These are phyloP conservation scores for Idaea aversata DNA, from an alignment of 2,888 invertebrate genomes.

Conservation along the genomic window DNA sequence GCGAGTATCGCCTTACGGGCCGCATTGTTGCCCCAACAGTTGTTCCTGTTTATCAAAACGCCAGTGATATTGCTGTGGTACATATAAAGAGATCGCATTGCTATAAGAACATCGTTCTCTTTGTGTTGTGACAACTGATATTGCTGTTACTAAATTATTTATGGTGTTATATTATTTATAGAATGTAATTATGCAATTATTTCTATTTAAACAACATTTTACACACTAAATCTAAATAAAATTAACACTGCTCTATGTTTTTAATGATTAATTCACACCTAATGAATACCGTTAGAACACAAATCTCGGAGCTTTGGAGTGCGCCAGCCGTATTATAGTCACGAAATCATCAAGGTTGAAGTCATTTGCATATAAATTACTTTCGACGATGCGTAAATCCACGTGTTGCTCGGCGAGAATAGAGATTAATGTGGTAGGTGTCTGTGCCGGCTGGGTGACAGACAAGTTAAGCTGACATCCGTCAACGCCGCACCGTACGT, in stretches of 20 bases:
- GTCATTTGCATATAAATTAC: conserved; percentile 79
- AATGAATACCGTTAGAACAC: conserved; percentile 49
- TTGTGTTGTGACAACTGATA: conserved; percentile 69
- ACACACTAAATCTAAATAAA: conserved; percentile 25
- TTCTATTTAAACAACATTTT: conserved; percentile 11
- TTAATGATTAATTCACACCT: conserved; percentile 45
- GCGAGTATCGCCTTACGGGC: conserved; percentile 75
- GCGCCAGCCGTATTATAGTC: conserved; percentile 65
- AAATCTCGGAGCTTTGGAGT: conserved; percentile 52
- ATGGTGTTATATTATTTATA: conserved; percentile 23
- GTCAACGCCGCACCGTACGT: conserved; percentile 59
- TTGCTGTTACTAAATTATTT: conserved; percentile 63
- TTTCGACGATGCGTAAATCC: conserved; percentile 75
- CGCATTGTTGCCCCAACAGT: conserved; percentile 73
- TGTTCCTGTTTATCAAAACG: conserved; percentile 78
- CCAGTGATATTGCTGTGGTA: conserved; percentile 72
- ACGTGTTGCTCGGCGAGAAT: conserved; percentile 75
- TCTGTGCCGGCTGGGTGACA: conserved; percentile 66
- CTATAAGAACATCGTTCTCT: conserved; percentile 53
- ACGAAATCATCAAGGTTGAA: conserved; percentile 72
- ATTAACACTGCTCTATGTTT: conserved; percentile 27
- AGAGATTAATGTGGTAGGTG: conserved; percentile 77
- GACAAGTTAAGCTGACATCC: conserved; percentile 79
- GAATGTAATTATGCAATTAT: conserved; percentile 14
- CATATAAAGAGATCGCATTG: conserved; percentile 58